Evolutionary conservation across 2,113 vertebrate genomes (phyloP).

Genomic region (Phocoena sinus): DNA sequence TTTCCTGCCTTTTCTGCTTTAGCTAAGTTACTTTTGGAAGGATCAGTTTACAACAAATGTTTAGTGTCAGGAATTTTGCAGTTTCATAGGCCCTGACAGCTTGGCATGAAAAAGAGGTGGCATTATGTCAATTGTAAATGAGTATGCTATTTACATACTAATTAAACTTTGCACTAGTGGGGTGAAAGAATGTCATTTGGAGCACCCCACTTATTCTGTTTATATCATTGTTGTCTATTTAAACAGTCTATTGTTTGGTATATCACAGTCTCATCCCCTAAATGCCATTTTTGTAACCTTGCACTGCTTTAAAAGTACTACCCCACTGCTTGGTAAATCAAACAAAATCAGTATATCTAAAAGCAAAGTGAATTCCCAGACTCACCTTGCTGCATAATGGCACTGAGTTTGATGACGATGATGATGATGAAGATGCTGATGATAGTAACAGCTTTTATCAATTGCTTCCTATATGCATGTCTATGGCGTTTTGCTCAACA

Average conservation of each 20-base stretch:
- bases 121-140: conserved; percentile 66
- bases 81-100: conserved; percentile 72
- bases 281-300: conserved; percentile 42
- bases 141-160: conserved; percentile 76
- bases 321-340: neutral
- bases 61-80: conserved; percentile 73
- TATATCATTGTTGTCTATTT: conserved; percentile 58
- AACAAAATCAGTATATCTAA: neutral
- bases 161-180: conserved; percentile 76
- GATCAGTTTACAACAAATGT: conserved; percentile 74
- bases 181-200: conserved; percentile 71
- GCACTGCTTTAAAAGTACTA: conserved; percentile 3
- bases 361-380: neutral
- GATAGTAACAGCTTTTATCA: neutral
- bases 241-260: conserved; percentile 62
- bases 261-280: conserved; percentile 42
- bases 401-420: neutral
- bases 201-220: conserved; percentile 60
- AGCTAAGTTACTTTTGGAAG: conserved; percentile 72
- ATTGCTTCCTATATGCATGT: neutral
- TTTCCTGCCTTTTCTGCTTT: conserved; percentile 65
- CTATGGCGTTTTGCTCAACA: neutral
- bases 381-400: neutral
- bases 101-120: conserved; percentile 74
- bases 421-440: neutral